phyloP scores from a whole-genome alignment of 2,888 invertebrate genomes.

The Cyclophora punctaria region DNA sequence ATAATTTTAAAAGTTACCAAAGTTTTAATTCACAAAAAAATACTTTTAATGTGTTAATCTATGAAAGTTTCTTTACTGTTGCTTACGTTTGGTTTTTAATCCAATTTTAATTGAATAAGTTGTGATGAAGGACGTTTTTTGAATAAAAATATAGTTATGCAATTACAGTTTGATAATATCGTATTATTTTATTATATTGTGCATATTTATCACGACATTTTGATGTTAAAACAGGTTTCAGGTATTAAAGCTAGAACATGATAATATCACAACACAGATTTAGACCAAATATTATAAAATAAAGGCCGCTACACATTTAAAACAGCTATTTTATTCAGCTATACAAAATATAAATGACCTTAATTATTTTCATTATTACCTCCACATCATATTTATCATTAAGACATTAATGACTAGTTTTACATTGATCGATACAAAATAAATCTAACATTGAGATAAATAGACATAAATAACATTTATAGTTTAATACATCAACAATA shows the following conservation, averaged over 20 bases:
- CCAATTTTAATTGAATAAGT: too few species aligned
- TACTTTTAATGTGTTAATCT: too few species aligned
- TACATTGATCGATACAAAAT: too few species aligned
- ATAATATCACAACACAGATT: slow-evolving; percentile 53
- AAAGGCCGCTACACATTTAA: slow-evolving; percentile 9
- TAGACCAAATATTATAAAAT: slow-evolving; percentile 18
- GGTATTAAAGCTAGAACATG: slow-evolving; percentile 36
- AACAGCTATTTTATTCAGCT: slow-evolving; percentile 1
- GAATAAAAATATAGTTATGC: too few species aligned
- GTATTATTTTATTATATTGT: neutral
- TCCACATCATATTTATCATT: too few species aligned
- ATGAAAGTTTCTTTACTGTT: too few species aligned
- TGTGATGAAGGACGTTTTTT: neutral
- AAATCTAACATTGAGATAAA: neutral
- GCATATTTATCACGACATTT: slow-evolving; percentile 17
- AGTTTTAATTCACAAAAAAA: too few species aligned
- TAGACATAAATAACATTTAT: neutral
- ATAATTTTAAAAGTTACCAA: too few species aligned
- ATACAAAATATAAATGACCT: neutral
- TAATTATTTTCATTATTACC: too few species aligned
- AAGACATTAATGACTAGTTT: too few species aligned
- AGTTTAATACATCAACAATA: neutral
- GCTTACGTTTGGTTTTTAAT: too few species aligned
- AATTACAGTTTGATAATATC: neutral
- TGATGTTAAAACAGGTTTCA: slow-evolving; percentile 15